A percentile compares a stretch with the other conserved stretches of the same genome.
Conservation (phyloP, 2,888 invertebrate species). For the Hedya salicella region DNA sequence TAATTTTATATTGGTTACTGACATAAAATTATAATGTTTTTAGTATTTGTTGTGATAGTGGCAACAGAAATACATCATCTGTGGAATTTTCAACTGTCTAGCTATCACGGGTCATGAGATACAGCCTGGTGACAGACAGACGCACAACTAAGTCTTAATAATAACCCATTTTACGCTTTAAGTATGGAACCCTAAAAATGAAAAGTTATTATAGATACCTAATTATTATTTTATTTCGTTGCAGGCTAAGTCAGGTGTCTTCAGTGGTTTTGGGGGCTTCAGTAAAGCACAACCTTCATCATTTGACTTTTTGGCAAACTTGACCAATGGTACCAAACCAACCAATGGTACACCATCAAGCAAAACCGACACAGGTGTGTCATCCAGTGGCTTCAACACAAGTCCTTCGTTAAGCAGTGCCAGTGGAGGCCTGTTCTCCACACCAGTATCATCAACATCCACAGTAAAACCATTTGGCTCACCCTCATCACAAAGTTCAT, state of each 20-base stretch:
- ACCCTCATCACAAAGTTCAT: slow-evolving; percentile 52
- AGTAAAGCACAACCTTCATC: slow-evolving; percentile 80
- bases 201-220: background rate
- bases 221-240: slow-evolving; percentile 45
- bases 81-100: no score
- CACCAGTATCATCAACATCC: slow-evolving; percentile 52
- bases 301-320: slow-evolving; percentile 86
- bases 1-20: no score
- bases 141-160: no score
- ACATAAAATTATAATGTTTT: no score
- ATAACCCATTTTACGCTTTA: no score
- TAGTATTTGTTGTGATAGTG: no score
- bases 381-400: slow-evolving; percentile 62
- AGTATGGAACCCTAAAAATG: no score
- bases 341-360: slow-evolving; percentile 63
- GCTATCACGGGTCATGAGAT: no score
- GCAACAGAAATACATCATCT: no score
- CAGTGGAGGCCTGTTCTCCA: slow-evolving; percentile 59
- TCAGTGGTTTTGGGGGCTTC: slow-evolving; percentile 89
- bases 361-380: slow-evolving; percentile 57
- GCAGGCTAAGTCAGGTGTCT: slow-evolving; percentile 85
- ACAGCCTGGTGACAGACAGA: no score
- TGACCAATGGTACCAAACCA: slow-evolving; percentile 75
- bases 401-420: slow-evolving; percentile 57
- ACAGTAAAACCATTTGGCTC: slow-evolving; percentile 56